A percentile compares a stretch with the other conserved stretches of the same genome.
phyloP scores from a whole-genome alignment of 2,888 invertebrate genomes.

The Abrostola tripartita region DNA sequence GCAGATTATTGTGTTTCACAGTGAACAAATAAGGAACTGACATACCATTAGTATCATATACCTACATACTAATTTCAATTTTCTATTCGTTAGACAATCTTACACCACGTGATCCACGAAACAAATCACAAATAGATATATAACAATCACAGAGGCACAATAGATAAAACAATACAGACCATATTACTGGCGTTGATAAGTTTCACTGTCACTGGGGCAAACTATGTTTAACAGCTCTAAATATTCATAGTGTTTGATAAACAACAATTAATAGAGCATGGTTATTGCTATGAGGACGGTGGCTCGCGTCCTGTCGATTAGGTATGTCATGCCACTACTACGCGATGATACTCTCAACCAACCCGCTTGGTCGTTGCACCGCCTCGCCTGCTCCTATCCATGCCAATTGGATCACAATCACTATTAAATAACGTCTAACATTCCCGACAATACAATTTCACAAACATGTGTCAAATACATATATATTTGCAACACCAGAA shows the following conservation, averaged over 20 bases:
- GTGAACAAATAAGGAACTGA: not conserved
- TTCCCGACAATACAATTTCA: constrained; percentile 38
- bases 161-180: constrained; percentile 49
- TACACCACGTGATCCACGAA: constrained; percentile 2
- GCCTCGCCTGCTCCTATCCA: constrained; percentile 57
- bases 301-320: constrained; percentile 64
- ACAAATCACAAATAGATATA: not conserved
- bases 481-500: constrained; percentile 23
- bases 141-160: constrained; percentile 12
- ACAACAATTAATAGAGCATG: constrained; percentile 45
- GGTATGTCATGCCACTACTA: constrained; percentile 64
- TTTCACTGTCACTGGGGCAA: constrained; percentile 58
- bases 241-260: constrained; percentile 49
- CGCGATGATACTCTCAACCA: constrained; percentile 54
- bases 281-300: constrained; percentile 39
- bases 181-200: constrained; percentile 45
- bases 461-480: constrained; percentile 40
- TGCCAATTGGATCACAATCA: constrained; percentile 71
- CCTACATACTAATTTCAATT: constrained; percentile 8
- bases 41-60: not conserved
- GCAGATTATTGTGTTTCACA: not conserved
- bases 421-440: constrained; percentile 45
- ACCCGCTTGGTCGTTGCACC: constrained; percentile 59
- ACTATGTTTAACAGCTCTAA: constrained; percentile 39
- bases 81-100: constrained; percentile 1